These are phyloP conservation scores for Nomada ferruginata DNA, from an alignment of 2,888 invertebrate species.

Conservation along the genomic window DNA sequence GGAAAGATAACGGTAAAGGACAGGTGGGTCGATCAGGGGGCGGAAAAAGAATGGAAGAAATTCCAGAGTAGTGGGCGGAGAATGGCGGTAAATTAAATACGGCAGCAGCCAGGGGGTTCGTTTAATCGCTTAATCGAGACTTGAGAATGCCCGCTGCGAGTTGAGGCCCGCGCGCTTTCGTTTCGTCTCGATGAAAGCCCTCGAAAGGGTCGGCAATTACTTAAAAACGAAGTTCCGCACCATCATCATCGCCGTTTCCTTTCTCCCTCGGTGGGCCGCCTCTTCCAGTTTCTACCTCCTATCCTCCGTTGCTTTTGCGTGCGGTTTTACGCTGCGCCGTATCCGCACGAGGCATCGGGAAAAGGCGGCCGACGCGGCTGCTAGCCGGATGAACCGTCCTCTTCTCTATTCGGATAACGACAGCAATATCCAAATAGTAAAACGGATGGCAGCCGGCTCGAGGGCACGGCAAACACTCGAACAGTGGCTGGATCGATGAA, in stretches of 20 bases:
- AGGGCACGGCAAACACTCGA: conserved; percentile 77
- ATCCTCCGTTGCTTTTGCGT: not conserved
- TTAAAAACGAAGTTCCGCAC: conserved; percentile 68
- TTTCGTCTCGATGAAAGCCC: conserved; percentile 67
- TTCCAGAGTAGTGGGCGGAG: conserved; percentile 56
- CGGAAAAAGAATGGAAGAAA: conserved; percentile 60
- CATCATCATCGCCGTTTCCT: conserved; percentile 47
- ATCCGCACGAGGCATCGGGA: not conserved
- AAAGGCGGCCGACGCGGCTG: conserved; percentile 9
- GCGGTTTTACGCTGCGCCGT: not conserved
- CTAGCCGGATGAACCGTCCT: conserved; percentile 9
- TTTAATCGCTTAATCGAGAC: conserved; percentile 78
- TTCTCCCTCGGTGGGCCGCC: conserved; percentile 1
- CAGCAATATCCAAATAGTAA: conserved; percentile 74
- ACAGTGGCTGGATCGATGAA: conserved; percentile 69
- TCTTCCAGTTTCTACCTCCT: not conserved
- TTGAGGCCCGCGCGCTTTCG: conserved; percentile 39
- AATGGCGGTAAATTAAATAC: conserved; percentile 75
- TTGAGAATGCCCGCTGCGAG: conserved; percentile 53
- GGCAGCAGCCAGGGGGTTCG: conserved; percentile 66
- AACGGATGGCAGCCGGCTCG: conserved; percentile 67
- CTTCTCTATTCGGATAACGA: conserved; percentile 42
- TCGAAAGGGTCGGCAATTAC: conserved; percentile 73
- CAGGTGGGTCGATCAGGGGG: conserved; percentile 23
- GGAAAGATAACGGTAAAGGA: conserved; percentile 23